Percentiles rank a stretch among this genome's conserved stretches.
Conservation (phyloP, 23 tunicate genomes). For the Aplidium turbinatum region DNA sequence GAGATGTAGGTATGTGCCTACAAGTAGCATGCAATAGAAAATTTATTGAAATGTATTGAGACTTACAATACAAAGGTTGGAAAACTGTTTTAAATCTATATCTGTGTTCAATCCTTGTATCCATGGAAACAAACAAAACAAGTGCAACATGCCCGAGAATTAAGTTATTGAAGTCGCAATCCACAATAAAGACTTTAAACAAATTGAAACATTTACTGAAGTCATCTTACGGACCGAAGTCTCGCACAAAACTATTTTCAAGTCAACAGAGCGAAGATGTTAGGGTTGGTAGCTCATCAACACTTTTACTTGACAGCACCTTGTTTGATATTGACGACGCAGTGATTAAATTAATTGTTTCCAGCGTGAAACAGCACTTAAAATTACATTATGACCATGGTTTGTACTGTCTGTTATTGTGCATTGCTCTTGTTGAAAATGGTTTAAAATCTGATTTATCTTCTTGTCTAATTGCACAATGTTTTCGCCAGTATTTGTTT, state of each 20-base stretch:
- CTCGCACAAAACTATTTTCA: conserved; percentile 6
- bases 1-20: too few species aligned
- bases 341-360: conserved; percentile 22
- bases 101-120: too few species aligned
- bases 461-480: conserved; percentile 16
- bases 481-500: background rate
- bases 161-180: background rate
- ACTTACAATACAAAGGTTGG: too few species aligned
- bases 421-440: conserved; percentile 9
- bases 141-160: too few species aligned
- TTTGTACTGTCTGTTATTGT: conserved; percentile 14
- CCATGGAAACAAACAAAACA: too few species aligned
- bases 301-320: background rate
- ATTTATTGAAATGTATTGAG: too few species aligned
- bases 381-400: conserved; percentile 44
- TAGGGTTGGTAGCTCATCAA: conserved; percentile 25
- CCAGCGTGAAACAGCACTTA: conserved; percentile 12
- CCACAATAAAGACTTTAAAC: background rate
- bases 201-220: background rate
- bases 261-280: conserved; percentile 8
- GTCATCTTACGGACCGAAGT: conserved; percentile 20
- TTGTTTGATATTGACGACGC: background rate
- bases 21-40: too few species aligned
- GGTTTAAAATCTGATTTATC: conserved; percentile 6
- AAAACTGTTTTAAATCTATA: too few species aligned